Percentiles rank a stretch among this genome's conserved stretches.
phyloP scores from a whole-genome alignment of 1,140 invertebrate species.

The Drosophila malerkotliana region DNA sequence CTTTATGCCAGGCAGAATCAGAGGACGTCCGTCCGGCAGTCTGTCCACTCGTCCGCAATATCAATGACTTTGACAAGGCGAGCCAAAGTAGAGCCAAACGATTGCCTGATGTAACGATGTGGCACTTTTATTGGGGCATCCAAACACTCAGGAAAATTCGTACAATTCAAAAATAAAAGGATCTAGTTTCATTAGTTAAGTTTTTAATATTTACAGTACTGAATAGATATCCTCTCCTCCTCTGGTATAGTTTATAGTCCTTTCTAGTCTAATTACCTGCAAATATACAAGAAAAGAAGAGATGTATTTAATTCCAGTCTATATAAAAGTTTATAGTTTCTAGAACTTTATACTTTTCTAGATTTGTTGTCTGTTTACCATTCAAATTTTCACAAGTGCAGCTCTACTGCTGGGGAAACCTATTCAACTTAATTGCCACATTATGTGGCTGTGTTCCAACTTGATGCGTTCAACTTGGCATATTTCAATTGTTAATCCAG shows the following conservation, averaged over 20 bases:
- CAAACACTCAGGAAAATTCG: conserved; percentile 1
- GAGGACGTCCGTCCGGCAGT: conserved; percentile 15
- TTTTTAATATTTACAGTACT: neutral
- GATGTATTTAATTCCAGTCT: neutral
- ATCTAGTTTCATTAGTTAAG: too few relatives aligned
- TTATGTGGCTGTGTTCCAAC: conserved; percentile 49
- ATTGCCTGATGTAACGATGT: conserved; percentile 29
- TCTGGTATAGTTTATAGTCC: too few relatives aligned
- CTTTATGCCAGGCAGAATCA: conserved; percentile 33
- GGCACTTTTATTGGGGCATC: conserved; percentile 8
- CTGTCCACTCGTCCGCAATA: conserved; percentile 41
- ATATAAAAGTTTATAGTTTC: neutral
- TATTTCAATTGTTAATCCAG: conserved; percentile 54
- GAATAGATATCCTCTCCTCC: too few relatives aligned
- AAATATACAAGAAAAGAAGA: conserved; percentile 9
- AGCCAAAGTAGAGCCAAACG: conserved; percentile 32
- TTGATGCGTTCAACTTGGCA: conserved; percentile 50
- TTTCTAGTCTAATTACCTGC: conserved; percentile 12
- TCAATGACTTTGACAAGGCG: conserved; percentile 41
- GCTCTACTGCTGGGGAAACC: conserved; percentile 7
- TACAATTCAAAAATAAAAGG: neutral
- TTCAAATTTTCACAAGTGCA: conserved; percentile 17
- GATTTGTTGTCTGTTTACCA: neutral
- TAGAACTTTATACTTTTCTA: neutral
- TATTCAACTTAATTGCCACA: conserved; percentile 49